Base-by-base conservation (phyloP, 2,113 vertebrate species). In the Cyphomyrus discorhynchus region DNA sequence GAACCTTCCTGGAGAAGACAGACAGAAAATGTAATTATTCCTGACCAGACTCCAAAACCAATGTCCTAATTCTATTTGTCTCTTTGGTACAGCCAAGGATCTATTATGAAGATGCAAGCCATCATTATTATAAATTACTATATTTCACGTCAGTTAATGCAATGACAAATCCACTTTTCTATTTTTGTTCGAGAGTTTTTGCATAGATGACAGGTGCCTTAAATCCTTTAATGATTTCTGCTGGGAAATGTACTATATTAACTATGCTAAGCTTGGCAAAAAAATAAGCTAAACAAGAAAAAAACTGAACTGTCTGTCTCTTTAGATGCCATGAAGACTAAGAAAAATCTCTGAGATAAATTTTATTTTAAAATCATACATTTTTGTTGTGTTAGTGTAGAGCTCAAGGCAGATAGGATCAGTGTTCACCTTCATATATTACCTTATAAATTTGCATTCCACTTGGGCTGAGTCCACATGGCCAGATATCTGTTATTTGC, bases 51-150 rank as follows among this genome's bases (percentile, higher is more conserved):
- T 56, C 70, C 2, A 50, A 74, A 31, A 83, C 82, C 90, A 88
- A 88, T 58, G 52, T 88, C 89, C 10, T 90, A 35, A 90, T 90
- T 89, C 86, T 62, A 58, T 89, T 90, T 90, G 88, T 45, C 50
- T 82, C 46, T 70, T 17, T 49, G 39, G 47, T 52, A 13, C 84
- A 50, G 62, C 47, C 56, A 24, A 53, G 9, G 42, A 83, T 90
- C 56, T 77, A 46, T 46, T 52, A 58, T 80, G 42, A 86, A 88
- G 86, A 70, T 88, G 50, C 88, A 80, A 88, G 82, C 47, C 58
- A 52, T 49, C 47, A 31, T 84, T 46, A 85, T 66, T 47, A 49
- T 19, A 27, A 82, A 24, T 89, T 39, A 49, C 6, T 42, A 6
- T 82, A 58, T 80, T 31, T 56, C 49, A 19, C 24, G n/a, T 39